Percentiles rank a stretch among this genome's conserved stretches.
Conservation (phyloP, 1,140 invertebrate species). For the Coboldia fuscipes region DNA sequence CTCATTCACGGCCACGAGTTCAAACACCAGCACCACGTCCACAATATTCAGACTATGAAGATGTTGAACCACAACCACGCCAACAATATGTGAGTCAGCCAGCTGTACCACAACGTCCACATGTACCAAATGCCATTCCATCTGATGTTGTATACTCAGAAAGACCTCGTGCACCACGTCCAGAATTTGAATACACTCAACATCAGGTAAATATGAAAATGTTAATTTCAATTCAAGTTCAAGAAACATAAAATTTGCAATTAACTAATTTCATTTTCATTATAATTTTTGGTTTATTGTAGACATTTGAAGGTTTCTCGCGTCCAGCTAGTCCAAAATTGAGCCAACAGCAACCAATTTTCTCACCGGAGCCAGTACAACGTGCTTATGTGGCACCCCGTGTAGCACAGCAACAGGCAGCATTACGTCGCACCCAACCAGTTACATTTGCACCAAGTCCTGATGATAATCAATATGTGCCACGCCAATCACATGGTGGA, state of each 20-base stretch:
- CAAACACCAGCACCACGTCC: constrained; percentile 15
- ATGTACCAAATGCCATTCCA: constrained; percentile 18
- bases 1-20: constrained; percentile 6
- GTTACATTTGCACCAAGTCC: constrained; percentile 8
- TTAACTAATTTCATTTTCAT: no score
- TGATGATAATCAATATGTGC: constrained; percentile 12
- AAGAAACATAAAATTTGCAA: neutral
- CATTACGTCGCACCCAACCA: constrained; percentile 13
- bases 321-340: constrained; percentile 10
- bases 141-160: constrained; percentile 18
- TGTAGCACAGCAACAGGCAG: constrained; percentile 12
- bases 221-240: neutral
- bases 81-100: constrained; percentile 10
- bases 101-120: constrained; percentile 14
- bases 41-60: constrained; percentile 18
- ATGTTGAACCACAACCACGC: constrained; percentile 12
- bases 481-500: constrained; percentile 18
- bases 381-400: constrained; percentile 5
- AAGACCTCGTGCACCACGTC: constrained; percentile 13
- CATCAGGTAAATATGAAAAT: neutral
- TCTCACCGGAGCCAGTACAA: constrained; percentile 12
- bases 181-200: constrained; percentile 17
- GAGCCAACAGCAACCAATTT: constrained; percentile 9
- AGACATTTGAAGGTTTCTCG: constrained; percentile 8
- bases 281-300: neutral